Evolutionary conservation across 2,113 vertebrate genomes (phyloP), one percentile per base, ranked within the genome.

Genomic region (Stictonetta naevosa): DNA sequence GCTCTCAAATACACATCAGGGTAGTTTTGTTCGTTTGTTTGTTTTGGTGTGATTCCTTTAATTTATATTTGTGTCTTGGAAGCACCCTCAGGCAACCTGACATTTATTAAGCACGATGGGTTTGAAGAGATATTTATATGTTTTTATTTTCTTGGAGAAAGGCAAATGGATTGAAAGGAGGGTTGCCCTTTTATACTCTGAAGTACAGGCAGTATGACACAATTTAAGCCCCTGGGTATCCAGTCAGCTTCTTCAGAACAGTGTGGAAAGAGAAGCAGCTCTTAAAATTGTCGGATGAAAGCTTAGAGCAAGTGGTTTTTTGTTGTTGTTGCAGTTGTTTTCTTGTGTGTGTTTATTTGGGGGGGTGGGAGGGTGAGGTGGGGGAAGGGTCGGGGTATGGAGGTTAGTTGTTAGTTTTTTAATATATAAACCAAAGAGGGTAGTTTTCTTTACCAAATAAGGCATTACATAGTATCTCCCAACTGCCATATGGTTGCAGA

Each of bases 51-150:
- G 28, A 17, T 94, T 87, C 69, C 91, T 96, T 46, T 94, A 76
- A 56, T 95, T 78, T 31, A 62, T 3, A 0, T 86, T 82, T 92
- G 60, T 89, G 46, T 96, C 83, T 75, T 48, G 76, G 36, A 88
- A 92, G 55, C 42, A 83, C 68, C 77, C 38, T 89, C 55, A 64
- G 75, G 80, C 75, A 86, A 87, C 58, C 83, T 77, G 82, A 76
- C 87, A 88, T 96, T 95, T 96, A 88, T 92, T 94, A 94, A 92
- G 74, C 40, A 71, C 63, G 75, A 64, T 59, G 56, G 13, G 60
- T 93, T 90, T 67, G 66, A 83, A 96, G 59, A 93, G 40, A 71
- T 68, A 88, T 81, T 95, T 90, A 71, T 73, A 96, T 89, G 53
- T 50, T 86, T 79, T 64, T 79, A 67, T 85, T 85, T 74, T 85